Base-by-base conservation (phyloP, 2,797 vertebrate species). In the Gouania willdenowi region DNA sequence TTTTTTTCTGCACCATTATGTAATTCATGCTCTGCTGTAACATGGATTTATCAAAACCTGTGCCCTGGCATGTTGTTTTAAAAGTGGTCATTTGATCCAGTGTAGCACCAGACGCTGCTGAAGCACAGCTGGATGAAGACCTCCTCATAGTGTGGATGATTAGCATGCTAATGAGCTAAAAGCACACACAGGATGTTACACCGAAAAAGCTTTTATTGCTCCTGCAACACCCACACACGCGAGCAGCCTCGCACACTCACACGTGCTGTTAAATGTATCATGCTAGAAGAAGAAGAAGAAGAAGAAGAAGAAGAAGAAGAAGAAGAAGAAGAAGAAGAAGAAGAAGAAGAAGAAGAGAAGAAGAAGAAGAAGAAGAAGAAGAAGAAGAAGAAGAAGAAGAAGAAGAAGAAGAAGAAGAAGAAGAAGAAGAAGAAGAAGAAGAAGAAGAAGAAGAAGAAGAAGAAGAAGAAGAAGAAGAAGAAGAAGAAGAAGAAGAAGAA, bases 231-330 rank as follows among this genome's bases (percentile, higher is more conserved):
- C 61, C 63, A 64, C 55, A 38, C 68, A 41, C 28, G 31, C 44
- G 47, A 66, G 49, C 31, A 43, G 30, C 16, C 52, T 36, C 42
- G 10, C 41, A 43, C 53, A 66, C 55, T 43, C 36, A 48, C 63
- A 46, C 66, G 66, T 42, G 47, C 50, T 52, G 66, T 51, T 76
- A 73, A 72, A 73, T 76, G 66, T 39, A 68, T 54, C 49, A 69
- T 53, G 56, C 49, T 40, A 62, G 66, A 65, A 61, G 61, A 43
- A 60, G 44, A 49, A 44, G 66, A 60, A 71, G 46, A 56, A 68
- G 46, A 63, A 28, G n/a, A n/a, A n/a, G n/a, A n/a, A n/a, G n/a
- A n/a, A n/a, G n/a, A n/a, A n/a, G n/a, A n/a, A n/a, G n/a, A n/a
- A n/a, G n/a, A n/a, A n/a, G n/a, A n/a, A n/a, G n/a, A n/a, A n/a